Evolutionary conservation across 2,888 invertebrate genomes (phyloP).

Genomic region (Athripsodes cinereus): DNA sequence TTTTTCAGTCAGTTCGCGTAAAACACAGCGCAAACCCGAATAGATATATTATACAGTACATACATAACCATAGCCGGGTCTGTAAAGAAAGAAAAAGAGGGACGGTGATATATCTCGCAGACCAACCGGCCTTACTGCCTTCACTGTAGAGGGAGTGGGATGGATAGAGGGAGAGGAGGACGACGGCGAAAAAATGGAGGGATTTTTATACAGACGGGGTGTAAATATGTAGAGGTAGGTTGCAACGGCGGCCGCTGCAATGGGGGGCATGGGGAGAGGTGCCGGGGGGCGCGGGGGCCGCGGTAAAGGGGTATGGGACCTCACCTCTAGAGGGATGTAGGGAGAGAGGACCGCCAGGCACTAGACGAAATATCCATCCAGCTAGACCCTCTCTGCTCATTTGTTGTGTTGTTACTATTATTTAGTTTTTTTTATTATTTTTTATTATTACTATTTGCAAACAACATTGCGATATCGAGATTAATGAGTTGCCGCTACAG

Average conservation of each 20-base stretch:
- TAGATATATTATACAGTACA: slow-evolving; percentile 15
- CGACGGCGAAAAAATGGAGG: slow-evolving; percentile 27
- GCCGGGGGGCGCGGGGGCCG: slow-evolving; percentile 19
- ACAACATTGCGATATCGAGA: not conserved
- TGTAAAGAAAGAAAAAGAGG: slow-evolving; percentile 25
- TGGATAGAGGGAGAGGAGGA: slow-evolving; percentile 24
- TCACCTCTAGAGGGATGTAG: slow-evolving; percentile 7
- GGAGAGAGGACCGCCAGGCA: slow-evolving; percentile 6
- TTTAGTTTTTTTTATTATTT: slow-evolving; percentile 8
- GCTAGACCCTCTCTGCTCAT: slow-evolving; percentile 7
- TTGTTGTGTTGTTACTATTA: slow-evolving; percentile 12
- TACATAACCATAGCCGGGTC: slow-evolving; percentile 24
- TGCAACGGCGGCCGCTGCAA: slow-evolving; percentile 25
- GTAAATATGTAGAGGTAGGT: slow-evolving; percentile 28
- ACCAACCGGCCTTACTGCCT: slow-evolving; percentile 8
- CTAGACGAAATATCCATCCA: slow-evolving; percentile 13
- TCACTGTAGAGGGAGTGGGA: slow-evolving; percentile 14
- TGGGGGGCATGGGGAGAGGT: slow-evolving; percentile 12
- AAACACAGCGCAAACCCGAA: slow-evolving; percentile 36
- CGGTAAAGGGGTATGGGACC: slow-evolving; percentile 11
- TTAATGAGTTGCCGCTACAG: not conserved
- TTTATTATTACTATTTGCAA: slow-evolving; percentile 5
- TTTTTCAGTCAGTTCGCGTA: slow-evolving; percentile 46
- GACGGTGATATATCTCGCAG: slow-evolving; percentile 25
- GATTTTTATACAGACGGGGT: slow-evolving; percentile 28